A percentile compares a stretch with the other conserved stretches of the same genome.
Conservation (phyloP, 37 sponge, comb jelly and placozoan genomes). For the Halichondria panicea region DNA sequence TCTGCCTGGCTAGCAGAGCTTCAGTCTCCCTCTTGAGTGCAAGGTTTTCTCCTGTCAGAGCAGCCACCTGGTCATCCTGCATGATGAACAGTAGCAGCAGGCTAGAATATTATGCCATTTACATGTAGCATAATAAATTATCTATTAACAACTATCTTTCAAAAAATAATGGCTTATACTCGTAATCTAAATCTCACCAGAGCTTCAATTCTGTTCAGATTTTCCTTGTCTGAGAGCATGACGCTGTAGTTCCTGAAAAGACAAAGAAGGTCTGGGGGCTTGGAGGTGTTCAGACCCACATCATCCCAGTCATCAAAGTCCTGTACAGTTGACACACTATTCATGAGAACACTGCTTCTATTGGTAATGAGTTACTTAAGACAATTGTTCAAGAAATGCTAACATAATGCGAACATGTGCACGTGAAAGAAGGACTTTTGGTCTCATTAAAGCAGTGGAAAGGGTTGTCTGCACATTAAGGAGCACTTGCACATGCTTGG, state of each 20-base stretch:
- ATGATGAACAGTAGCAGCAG: not conserved
- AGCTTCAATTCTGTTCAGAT: conserved; percentile 48
- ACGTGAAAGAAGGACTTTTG: not conserved
- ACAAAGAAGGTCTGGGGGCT: conserved; percentile 84
- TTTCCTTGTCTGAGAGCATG: conserved; percentile 49
- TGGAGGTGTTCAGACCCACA: conserved; percentile 91
- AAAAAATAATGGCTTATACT: not conserved
- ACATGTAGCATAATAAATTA: not conserved
- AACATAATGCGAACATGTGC: not conserved
- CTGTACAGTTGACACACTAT: conserved; percentile 49
- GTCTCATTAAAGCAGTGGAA: not conserved
- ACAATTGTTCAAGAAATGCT: too few species aligned
- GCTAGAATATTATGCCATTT: not conserved
- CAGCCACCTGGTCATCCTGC: conserved; percentile 52
- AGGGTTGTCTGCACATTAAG: not conserved
- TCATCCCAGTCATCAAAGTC: conserved; percentile 98
- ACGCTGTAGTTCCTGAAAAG: conserved; percentile 79
- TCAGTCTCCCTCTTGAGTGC: conserved; percentile 89
- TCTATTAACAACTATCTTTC: not conserved
- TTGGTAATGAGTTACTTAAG: too few species aligned
- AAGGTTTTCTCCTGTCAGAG: conserved; percentile 33
- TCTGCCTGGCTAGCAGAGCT: conserved; percentile 29
- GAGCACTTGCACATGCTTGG: not conserved
- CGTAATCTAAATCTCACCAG: conserved; percentile 35
- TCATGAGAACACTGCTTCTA: too few species aligned